These are phyloP conservation scores for Chionodraco myersi DNA, from an alignment of 2,113 vertebrate genomes.

Conservation along the genomic window DNA sequence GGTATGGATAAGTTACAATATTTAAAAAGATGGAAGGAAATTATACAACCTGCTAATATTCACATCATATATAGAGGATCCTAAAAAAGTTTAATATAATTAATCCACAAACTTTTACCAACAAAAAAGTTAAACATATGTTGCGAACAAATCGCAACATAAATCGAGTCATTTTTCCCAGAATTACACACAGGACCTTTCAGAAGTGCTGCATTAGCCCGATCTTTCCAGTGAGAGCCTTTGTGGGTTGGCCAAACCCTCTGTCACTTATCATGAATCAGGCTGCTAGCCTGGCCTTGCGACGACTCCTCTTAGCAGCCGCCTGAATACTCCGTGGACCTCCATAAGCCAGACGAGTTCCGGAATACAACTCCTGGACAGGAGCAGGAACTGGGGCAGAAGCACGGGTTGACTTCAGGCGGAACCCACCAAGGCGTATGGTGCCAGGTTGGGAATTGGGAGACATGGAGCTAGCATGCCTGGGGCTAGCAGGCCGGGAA, in stretches of 20 bases:
- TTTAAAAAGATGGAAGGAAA: neutral
- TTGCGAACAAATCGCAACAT: neutral
- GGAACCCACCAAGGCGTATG: no score
- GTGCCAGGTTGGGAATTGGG: no score
- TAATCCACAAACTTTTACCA: neutral
- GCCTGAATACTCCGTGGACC: no score
- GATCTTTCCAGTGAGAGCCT: slow-evolving; percentile 2
- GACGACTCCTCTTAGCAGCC: no score
- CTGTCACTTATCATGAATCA: slow-evolving; percentile 28
- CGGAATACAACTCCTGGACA: no score
- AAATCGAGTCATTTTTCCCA: neutral
- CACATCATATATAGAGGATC: neutral
- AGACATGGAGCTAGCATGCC: no score
- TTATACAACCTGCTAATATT: neutral
- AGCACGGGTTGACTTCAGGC: no score
- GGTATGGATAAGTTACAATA: neutral
- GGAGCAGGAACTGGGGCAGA: no score
- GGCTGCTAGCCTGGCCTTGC: no score
- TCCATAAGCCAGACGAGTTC: no score
- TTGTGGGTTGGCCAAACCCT: neutral
- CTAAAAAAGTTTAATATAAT: neutral
- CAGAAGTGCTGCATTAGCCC: neutral
- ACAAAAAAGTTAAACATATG: neutral
- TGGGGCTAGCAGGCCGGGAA: no score
- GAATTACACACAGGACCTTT: neutral